Percentiles rank a stretch among this genome's conserved stretches.
phyloP scores from a whole-genome alignment of 1,140 invertebrate genomes.

The Anastatus disparis region DNA sequence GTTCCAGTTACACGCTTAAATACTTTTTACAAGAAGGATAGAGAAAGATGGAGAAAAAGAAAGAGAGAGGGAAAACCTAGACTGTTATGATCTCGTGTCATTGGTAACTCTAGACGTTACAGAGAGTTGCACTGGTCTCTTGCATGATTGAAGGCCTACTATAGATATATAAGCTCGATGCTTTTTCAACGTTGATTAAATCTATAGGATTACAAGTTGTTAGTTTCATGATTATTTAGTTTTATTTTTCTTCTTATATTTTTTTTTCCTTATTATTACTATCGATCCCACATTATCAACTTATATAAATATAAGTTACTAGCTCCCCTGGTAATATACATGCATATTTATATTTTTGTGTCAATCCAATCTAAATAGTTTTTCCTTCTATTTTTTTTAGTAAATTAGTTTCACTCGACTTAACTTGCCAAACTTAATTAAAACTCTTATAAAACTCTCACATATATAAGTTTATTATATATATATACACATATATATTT shows the following conservation, averaged over 20 bases:
- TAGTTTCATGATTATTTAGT: too few species aligned
- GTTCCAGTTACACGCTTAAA: too few species aligned
- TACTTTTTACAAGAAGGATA: too few species aligned
- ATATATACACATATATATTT: background rate
- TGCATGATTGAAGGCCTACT: constrained; percentile 5
- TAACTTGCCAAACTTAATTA: constrained; percentile 27
- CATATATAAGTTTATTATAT: too few species aligned
- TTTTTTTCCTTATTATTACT: background rate
- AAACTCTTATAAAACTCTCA: background rate
- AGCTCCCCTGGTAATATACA: background rate
- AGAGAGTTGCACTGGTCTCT: background rate
- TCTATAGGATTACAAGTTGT: constrained; percentile 13
- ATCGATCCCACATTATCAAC: background rate
- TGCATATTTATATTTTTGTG: background rate
- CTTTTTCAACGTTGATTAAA: constrained; percentile 23
- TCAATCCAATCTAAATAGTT: background rate
- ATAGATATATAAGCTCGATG: too few species aligned
- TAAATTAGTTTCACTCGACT: constrained; percentile 20
- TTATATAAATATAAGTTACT: too few species aligned
- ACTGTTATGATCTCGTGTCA: constrained; percentile 18
- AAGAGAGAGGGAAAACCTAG: too few species aligned
- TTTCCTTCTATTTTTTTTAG: too few species aligned
- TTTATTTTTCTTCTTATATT: too few species aligned
- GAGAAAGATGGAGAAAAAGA: too few species aligned
- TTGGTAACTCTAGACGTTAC: constrained; percentile 7